Conservation (phyloP, 2,888 invertebrate species). For the Mactromeris polynyma region DNA sequence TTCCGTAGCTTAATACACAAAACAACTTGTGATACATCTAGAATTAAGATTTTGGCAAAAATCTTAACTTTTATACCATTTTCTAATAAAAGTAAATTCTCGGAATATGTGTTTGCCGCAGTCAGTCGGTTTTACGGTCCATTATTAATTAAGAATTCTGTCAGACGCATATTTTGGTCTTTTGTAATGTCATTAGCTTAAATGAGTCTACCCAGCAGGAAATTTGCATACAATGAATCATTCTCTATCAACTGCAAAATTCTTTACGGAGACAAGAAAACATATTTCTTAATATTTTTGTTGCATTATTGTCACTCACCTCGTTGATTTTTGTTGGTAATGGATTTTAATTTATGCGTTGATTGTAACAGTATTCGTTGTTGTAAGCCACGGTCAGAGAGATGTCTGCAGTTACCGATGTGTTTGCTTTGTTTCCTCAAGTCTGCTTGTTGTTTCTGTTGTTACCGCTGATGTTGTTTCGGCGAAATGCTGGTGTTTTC, state of each 20-base stretch:
- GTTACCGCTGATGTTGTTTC: no score
- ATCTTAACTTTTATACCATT: conserved; percentile 7
- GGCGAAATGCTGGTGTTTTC: no score
- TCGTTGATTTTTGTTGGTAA: no score
- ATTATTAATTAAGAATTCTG: conserved; percentile 8
- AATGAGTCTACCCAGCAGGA: neutral
- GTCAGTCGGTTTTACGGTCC: neutral
- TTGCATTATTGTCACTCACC: neutral
- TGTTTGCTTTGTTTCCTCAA: no score
- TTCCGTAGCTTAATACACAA: neutral
- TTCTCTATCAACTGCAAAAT: neutral
- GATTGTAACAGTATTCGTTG: no score
- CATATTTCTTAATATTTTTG: neutral
- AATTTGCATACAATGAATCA: neutral
- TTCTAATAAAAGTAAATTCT: conserved; percentile 21
- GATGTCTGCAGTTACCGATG: no score
- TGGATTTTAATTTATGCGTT: no score
- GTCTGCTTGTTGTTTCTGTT: no score
- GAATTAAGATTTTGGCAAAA: conserved; percentile 20
- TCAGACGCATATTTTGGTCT: neutral
- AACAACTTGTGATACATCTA: neutral
- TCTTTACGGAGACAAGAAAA: neutral
- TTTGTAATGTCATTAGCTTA: neutral
- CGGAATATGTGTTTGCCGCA: neutral
- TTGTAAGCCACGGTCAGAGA: no score